Evolutionary conservation across 1,140 invertebrate species (phyloP).

Genomic region (Atopsyche davidsoni): DNA sequence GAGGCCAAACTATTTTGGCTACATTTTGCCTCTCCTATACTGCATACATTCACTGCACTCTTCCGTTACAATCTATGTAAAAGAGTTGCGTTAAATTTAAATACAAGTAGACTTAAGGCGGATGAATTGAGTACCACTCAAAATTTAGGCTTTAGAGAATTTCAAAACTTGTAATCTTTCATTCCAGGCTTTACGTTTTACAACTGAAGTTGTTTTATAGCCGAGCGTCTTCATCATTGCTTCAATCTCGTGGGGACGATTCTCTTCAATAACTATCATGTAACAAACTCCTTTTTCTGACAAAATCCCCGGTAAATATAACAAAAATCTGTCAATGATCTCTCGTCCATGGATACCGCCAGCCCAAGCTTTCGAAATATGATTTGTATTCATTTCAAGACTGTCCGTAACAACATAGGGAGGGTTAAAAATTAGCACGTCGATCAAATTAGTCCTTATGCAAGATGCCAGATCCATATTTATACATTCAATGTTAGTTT

Average conservation of each 20-base stretch:
- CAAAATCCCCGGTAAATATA: slow-evolving; percentile 61
- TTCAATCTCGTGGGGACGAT: slow-evolving; percentile 70
- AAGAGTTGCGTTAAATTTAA: too few relatives aligned
- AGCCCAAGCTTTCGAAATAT: slow-evolving; percentile 72
- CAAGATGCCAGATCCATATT: slow-evolving; percentile 60
- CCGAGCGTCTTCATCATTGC: slow-evolving; percentile 52
- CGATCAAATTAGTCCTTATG: slow-evolving; percentile 53
- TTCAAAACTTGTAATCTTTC: slow-evolving; percentile 64
- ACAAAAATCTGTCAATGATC: slow-evolving; percentile 74
- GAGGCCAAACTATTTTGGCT: too few relatives aligned
- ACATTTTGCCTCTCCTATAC: too few relatives aligned
- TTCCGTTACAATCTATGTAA: too few relatives aligned
- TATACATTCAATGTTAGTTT: slow-evolving; percentile 57
- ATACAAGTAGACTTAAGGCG: too few relatives aligned
- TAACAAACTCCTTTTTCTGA: slow-evolving; percentile 72
- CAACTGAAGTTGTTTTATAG: slow-evolving; percentile 56
- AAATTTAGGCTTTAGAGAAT: slow-evolving; percentile 47
- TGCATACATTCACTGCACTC: too few relatives aligned
- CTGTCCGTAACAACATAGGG: slow-evolving; percentile 90
- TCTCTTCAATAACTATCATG: slow-evolving; percentile 79
- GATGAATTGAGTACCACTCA: too few relatives aligned
- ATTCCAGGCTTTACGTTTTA: slow-evolving; percentile 63
- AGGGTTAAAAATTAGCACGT: slow-evolving; percentile 94
- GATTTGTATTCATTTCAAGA: slow-evolving; percentile 54
- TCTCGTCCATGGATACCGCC: slow-evolving; percentile 73